Evolutionary conservation across 2,113 vertebrate species (phyloP), one percentile per base, ranked within the genome.

Genomic region (Dipodomys spectabilis): DNA sequence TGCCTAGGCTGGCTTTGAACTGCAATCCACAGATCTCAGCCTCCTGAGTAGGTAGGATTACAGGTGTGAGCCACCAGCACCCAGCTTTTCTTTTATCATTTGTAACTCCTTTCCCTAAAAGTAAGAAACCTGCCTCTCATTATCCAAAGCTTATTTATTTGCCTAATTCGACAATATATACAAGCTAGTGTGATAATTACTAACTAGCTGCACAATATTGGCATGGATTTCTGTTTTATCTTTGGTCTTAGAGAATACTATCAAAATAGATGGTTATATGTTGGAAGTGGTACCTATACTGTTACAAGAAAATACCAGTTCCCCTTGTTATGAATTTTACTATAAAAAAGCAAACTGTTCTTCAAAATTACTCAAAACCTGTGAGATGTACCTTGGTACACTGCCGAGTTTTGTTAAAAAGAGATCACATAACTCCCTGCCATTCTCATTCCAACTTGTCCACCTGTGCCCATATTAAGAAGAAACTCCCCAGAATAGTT

Each of bases 221-320:
- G 15, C 28, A 11, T 45, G 7, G 9, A 35, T 77, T 77, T 28
- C 3, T 44, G 89, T 79, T 87, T 60, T 64, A 18, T 79, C 30
- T 93, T 86, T 32, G 20, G 10, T 49, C 39, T 90, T 90, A n/a
- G 10, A 69, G 11, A n/a, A 82, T 27, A 57, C 22, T 39, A 57
- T 78, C 69, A 67, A 75, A 81, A 69, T 75, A 49, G 39, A 78
- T 83, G 35, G 82, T 57, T 15, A 62, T 19, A 22, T 35, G 20
- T 9, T 71, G 27, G 30, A 49, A 94, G 12, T n/a, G 81, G 10
- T 92, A 73, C 6, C 44, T 81, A 20, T 27, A 86, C 5, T 27
- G 15, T 83, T 83, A 90, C 19, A 84, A 91, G 72, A 92, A 90
- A 89, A 49, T 7, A 81, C 19, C 22, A 57, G 25, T 83, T 91